A percentile compares a stretch with the other conserved stretches of the same genome.
Conservation (phyloP, 2,113 vertebrate genomes). For the Pluvianellus socialis region DNA sequence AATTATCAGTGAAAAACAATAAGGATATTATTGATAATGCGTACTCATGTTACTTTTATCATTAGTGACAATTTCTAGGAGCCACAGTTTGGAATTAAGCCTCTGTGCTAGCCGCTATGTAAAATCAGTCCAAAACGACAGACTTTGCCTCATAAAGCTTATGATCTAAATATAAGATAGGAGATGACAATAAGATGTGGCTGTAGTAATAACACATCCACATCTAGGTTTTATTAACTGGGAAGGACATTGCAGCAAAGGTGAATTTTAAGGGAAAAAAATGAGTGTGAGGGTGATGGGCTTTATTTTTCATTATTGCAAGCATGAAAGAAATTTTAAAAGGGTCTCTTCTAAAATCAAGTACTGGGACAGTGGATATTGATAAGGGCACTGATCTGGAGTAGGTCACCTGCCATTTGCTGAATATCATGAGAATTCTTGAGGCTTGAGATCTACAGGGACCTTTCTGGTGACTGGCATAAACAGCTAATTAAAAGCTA, state of each 20-base stretch:
- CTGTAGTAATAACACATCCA: background rate
- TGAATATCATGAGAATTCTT: background rate
- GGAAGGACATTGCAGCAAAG: background rate
- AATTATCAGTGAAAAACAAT: conserved; percentile 5
- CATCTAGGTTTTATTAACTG: conserved; percentile 7
- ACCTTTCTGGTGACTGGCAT: background rate
- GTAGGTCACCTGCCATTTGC: background rate
- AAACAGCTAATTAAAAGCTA: background rate
- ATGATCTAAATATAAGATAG: background rate
- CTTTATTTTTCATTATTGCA: background rate
- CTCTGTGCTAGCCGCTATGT: background rate
- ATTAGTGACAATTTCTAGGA: background rate
- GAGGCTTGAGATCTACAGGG: background rate
- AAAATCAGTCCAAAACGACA: background rate
- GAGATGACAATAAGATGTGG: background rate
- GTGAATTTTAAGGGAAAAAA: background rate
- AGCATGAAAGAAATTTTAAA: background rate
- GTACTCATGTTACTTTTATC: background rate
- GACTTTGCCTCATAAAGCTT: background rate
- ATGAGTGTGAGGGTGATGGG: background rate
- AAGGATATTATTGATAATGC: conserved; percentile 5
- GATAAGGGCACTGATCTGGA: background rate
- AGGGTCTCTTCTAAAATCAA: background rate
- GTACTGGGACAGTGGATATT: background rate
- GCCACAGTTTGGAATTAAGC: background rate